Percentiles rank a stretch among this genome's conserved stretches.
Evolutionary conservation across 2,888 invertebrate species (phyloP).

Genomic region (Dorcus hopei): DNA sequence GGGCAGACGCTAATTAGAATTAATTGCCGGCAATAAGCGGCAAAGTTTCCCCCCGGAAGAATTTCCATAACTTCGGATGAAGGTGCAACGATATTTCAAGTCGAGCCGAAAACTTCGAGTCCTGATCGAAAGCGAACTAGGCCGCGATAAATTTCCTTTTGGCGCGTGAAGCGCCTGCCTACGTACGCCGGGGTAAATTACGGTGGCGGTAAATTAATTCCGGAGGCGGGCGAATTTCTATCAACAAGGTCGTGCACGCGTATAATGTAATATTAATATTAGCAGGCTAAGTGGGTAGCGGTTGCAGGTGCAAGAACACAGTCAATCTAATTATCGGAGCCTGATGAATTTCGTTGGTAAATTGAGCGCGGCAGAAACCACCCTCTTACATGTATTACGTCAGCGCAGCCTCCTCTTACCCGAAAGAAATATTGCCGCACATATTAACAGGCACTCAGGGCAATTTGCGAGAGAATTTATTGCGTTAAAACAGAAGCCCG

Average conservation of each 20-base stretch:
- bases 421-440: not conserved
- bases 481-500: too few relatives aligned
- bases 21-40: too few relatives aligned
- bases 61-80: too few relatives aligned
- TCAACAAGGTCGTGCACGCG: slow-evolving; percentile 3
- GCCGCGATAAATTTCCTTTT: too few relatives aligned
- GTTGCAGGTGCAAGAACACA: slow-evolving; percentile 15
- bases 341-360: slow-evolving; percentile 1
- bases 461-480: not conserved
- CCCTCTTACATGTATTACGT: too few relatives aligned
- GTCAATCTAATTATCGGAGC: slow-evolving; percentile 8
- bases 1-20: too few relatives aligned
- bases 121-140: not conserved
- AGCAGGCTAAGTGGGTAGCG: slow-evolving; percentile 7
- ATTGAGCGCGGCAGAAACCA: not conserved
- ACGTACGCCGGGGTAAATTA: too few relatives aligned
- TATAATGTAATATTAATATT: slow-evolving; percentile 14
- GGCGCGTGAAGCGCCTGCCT: not conserved
- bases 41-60: too few relatives aligned
- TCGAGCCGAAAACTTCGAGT: too few relatives aligned
- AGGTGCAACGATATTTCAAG: too few relatives aligned
- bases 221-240: not conserved
- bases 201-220: not conserved
- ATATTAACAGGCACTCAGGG: not conserved
- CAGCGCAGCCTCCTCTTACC: not conserved